Conservation (phyloP, 2,797 vertebrate genomes). For the Cheirogaleus major region DNA sequence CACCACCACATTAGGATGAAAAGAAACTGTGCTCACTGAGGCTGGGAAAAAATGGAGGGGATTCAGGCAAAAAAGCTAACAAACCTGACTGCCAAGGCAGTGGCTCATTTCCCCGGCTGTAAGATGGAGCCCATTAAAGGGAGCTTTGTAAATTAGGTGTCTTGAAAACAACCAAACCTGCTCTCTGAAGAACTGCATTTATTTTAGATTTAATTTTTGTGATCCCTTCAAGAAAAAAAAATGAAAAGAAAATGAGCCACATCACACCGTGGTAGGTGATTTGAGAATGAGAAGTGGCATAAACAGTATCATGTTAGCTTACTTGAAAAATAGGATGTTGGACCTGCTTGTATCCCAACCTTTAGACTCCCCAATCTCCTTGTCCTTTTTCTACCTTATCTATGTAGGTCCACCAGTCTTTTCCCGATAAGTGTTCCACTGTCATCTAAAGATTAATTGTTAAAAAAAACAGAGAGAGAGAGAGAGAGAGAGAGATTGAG, state of each 20-base stretch:
- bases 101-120: conserved; percentile 65
- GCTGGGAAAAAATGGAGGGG: conserved; percentile 63
- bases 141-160: conserved; percentile 56
- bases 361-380: not conserved
- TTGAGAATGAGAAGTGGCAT: conserved; percentile 37
- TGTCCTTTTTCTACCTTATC: not conserved
- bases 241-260: conserved; percentile 2
- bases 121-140: not conserved
- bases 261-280: not conserved
- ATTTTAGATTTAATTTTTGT: conserved; percentile 73
- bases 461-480: not conserved
- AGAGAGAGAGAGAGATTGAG: not conserved
- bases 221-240: conserved; percentile 42
- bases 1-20: conserved; percentile 52
- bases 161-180: conserved; percentile 59
- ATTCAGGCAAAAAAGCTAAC: conserved; percentile 54
- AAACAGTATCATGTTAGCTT: not conserved
- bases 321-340: not conserved
- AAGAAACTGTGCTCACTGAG: conserved; percentile 73
- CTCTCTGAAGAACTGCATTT: conserved; percentile 60
- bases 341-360: not conserved
- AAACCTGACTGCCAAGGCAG: conserved; percentile 52
- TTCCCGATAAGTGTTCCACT: not conserved
- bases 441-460: not conserved
- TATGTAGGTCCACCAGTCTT: not conserved